These are phyloP conservation scores for Bombylius discolor DNA, from an alignment of 2,888 invertebrate species.

Conservation along the genomic window DNA sequence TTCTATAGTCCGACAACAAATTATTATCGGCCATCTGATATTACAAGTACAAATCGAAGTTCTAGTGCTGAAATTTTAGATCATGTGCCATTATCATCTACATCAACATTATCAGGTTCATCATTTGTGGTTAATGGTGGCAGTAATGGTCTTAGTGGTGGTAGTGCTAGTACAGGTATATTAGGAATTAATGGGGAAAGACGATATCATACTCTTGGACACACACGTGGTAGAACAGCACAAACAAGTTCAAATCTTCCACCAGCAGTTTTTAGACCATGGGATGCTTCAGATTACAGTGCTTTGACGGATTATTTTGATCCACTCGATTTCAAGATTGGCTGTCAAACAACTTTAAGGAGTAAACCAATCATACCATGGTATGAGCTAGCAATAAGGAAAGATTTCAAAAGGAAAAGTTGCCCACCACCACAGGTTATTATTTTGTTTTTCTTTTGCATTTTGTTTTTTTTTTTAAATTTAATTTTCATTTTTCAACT, in stretches of 20 bases:
- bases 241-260: neutral
- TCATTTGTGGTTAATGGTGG: neutral
- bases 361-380: constrained; percentile 65
- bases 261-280: neutral
- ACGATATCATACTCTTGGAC: constrained; percentile 33
- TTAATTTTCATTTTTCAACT: too few species aligned
- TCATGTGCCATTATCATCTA: neutral
- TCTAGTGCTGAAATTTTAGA: constrained; percentile 32
- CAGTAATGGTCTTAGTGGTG: too few species aligned
- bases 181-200: constrained; percentile 25
- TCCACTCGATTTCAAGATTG: constrained; percentile 51
- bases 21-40: constrained; percentile 24
- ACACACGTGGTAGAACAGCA: constrained; percentile 22
- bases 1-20: constrained; percentile 20
- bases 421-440: constrained; percentile 61
- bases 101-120: neutral
- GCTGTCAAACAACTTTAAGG: constrained; percentile 51
- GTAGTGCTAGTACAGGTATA: neutral
- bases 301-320: constrained; percentile 29
- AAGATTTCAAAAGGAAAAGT: constrained; percentile 58
- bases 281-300: constrained; percentile 6
- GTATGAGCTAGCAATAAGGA: constrained; percentile 77
- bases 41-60: constrained; percentile 24
- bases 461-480: too few species aligned
- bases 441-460: neutral